Percentiles rank a stretch among this genome's conserved stretches.
Evolutionary conservation across 1,140 invertebrate species (phyloP).

Genomic region (Bactericera cockerelli): DNA sequence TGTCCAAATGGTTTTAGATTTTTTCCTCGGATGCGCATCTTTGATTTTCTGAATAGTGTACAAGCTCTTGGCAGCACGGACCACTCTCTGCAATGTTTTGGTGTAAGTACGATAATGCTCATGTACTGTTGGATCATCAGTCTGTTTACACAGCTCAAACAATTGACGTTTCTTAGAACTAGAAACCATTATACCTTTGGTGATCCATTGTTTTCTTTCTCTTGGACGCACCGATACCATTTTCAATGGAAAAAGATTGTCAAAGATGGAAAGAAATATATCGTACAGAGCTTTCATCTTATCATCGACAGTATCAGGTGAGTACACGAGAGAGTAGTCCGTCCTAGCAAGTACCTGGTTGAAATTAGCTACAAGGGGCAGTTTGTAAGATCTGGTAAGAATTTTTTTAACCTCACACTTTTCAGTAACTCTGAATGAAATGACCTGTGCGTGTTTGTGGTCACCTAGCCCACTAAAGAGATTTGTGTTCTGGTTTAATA

Average conservation of each 20-base stretch:
- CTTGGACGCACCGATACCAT: neutral
- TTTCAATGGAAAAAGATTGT: neutral
- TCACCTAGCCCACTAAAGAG: neutral
- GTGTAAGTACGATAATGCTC: neutral
- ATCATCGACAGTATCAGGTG: neutral
- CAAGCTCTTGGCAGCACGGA: neutral
- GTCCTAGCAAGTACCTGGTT: neutral
- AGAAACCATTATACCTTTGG: neutral
- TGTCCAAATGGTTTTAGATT: neutral
- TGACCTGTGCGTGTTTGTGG: neutral
- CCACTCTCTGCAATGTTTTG: neutral
- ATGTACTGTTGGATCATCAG: neutral
- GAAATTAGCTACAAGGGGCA: neutral
- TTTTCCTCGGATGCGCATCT: neutral
- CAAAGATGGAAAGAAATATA: neutral
- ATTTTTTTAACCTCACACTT: neutral
- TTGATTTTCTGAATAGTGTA: neutral
- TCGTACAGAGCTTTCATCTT: neutral
- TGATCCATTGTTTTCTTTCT: neutral
- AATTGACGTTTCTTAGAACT: neutral
- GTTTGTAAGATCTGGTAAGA: neutral
- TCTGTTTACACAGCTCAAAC: neutral
- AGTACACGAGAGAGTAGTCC: neutral
- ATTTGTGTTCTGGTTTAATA: neutral
- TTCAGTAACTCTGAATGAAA: neutral